Evolutionary conservation across 2,888 invertebrate species (phyloP), one percentile per base, ranked within the genome.

Genomic region (Nesidiocoris tenuis): DNA sequence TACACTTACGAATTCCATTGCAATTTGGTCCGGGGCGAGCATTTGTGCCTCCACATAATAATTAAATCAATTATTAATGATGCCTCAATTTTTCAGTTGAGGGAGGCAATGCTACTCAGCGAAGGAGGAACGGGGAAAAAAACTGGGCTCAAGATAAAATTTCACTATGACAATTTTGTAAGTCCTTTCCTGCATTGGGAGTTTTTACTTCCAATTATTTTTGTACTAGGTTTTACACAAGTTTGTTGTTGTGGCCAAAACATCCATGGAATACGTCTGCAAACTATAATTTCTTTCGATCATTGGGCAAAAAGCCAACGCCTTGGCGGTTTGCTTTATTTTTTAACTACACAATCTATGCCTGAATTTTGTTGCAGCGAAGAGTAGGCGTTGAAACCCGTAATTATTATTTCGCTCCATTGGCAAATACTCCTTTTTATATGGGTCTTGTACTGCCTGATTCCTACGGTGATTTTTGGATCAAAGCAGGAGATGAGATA

Each of bases 341-440:
- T n/a, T n/a, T n/a, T n/a, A n/a, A n/a, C n/a, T n/a, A n/a, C n/a
- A n/a, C n/a, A n/a, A n/a, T n/a, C n/a, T n/a, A n/a, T n/a, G n/a
- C n/a, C n/a, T n/a, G n/a, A n/a, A n/a, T n/a, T 0, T 21, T 25
- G 5, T 25, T 74, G 2, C 80, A 87, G 91, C 90, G 91, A 84
- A 88, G 96, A 70, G 92, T 95, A 64, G 89, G 91, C 0, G 87
- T 91, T 79, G 91, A 92, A 81, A 88, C 88, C 78, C 90, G 92
- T 82, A 89, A 95, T 83, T 96, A 95, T 83, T 95, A 91, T 84
- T 95, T 88, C 83, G 89, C 92, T 12, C 90, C 91, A 55, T 84
- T 96, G 61, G 88, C 88, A n/a, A 90, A 90, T 61, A 95, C 95
- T 0, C 95, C 95, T 0, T 96, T 95, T 83, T 91, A 93, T 0